Base-by-base conservation (phyloP, 35 echinoderm and acorn worm species). In the Amphiura filiformis region DNA sequence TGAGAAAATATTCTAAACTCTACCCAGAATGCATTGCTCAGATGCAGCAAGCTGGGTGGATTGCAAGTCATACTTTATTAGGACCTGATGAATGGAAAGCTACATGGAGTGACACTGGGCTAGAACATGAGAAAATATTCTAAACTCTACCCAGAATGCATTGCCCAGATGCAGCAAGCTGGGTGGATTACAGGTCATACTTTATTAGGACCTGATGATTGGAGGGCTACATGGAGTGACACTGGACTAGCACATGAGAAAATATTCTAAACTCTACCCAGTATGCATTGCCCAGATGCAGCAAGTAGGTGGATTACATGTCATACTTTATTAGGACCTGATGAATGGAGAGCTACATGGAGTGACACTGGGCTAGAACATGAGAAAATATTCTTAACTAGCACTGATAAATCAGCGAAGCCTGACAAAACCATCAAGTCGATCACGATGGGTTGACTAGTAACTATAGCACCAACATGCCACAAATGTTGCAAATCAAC, bases 271-370 rank as follows among this genome's bases (percentile, higher is more conserved):
- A 40, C 86, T 93, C 76, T 97, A 91, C 86, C 91, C 95, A 80
- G 33, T 76, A n/a, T 97, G 93, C 82, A 37, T 91, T 56, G 40
- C 80, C 0, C 85, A 97, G 47, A 64, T 97, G 18, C 37, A 84
- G 76, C 77, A 87, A 42, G 81, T 35, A 91, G 95, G 13, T 97
- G 95, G 95, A 81, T 84, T 22, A 91, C 76, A 84, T 85, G 86
- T 84, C 88, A 88, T 5, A 87, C 83, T 32, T 80, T 88, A 61
- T 44, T 97, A 38, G 84, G 91, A 37, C 75, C 88, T 0, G 91
- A 97, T 85, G 95, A 97, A 84, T 97, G 95, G 95, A 84, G 95
- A 78, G 95, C 95, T 11, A 84, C 78, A 56, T 97, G 95, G 95
- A 90, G 76, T 86, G 32, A 88, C 17, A 18, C 56, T 33, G 95